Conservation (phyloP, 1,140 invertebrate species). For the Hirudo medicinalis region DNA sequence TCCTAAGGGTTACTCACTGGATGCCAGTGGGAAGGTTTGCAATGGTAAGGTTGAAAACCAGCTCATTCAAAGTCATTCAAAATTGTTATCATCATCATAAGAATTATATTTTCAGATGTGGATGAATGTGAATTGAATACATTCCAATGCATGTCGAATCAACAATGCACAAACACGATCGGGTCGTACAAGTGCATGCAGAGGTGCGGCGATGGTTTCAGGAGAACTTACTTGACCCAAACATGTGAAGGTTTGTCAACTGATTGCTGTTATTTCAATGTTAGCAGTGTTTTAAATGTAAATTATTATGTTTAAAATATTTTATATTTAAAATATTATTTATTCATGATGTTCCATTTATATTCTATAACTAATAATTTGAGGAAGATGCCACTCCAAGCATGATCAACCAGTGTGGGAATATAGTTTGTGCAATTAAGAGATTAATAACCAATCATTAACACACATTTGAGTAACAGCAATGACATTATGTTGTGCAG, state of each 20-base stretch:
- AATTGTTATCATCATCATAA: not conserved
- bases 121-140: slow-evolving; percentile 36
- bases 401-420: too few species aligned
- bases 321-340: too few species aligned
- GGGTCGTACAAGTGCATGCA: slow-evolving; percentile 38
- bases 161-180: slow-evolving; percentile 38
- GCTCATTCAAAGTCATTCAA: not conserved
- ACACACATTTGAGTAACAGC: too few species aligned
- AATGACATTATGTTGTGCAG: slow-evolving; percentile 24
- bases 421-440: too few species aligned
- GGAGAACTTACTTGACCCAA: slow-evolving; percentile 22
- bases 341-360: too few species aligned
- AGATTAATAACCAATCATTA: too few species aligned
- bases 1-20: slow-evolving; percentile 47
- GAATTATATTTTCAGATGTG: slow-evolving; percentile 31
- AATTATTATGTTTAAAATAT: too few species aligned
- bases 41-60: slow-evolving; percentile 28
- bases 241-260: not conserved
- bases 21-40: slow-evolving; percentile 36
- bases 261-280: too few species aligned
- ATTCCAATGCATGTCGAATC: slow-evolving; percentile 30
- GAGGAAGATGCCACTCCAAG: too few species aligned
- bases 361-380: too few species aligned
- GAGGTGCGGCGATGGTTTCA: slow-evolving; percentile 32
- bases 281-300: too few species aligned